phyloP scores from a whole-genome alignment of 2,888 invertebrate genomes.

The Synanthedon myopaeformis region DNA sequence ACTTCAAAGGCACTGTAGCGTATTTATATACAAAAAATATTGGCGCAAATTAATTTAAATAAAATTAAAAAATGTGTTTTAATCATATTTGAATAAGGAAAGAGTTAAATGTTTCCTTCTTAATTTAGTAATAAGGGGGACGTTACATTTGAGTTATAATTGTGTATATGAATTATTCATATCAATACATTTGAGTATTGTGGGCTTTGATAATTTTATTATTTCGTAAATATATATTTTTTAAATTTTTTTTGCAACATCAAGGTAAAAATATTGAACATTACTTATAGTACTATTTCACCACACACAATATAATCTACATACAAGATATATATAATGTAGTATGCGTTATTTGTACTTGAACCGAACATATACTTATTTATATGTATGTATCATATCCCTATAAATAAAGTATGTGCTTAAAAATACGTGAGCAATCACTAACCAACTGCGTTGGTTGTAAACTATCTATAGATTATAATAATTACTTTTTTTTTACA shows the following conservation, averaged over 20 bases:
- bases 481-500: slow-evolving; percentile 3
- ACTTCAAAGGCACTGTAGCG: slow-evolving; percentile 10
- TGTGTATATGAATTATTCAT: too few relatives aligned
- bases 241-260: neutral
- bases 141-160: too few relatives aligned
- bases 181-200: slow-evolving; percentile 7
- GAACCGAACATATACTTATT: neutral
- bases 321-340: slow-evolving; percentile 1
- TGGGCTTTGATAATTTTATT: neutral
- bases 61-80: slow-evolving; percentile 16
- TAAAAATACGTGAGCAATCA: slow-evolving; percentile 47
- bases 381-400: neutral
- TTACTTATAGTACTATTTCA: neutral
- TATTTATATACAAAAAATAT: slow-evolving; percentile 1
- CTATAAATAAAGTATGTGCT: slow-evolving; percentile 21
- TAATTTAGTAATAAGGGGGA: too few relatives aligned
- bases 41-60: slow-evolving; percentile 2
- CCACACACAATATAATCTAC: neutral
- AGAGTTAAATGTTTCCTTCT: too few relatives aligned
- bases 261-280: neutral
- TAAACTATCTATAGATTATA: slow-evolving; percentile 2
- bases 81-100: slow-evolving; percentile 2
- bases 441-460: slow-evolving; percentile 10
- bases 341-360: slow-evolving; percentile 40
- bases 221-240: neutral